Evolutionary conservation across 2,113 vertebrate genomes (phyloP), one percentile per base, ranked within the genome.

Genomic region (Egretta garzetta): DNA sequence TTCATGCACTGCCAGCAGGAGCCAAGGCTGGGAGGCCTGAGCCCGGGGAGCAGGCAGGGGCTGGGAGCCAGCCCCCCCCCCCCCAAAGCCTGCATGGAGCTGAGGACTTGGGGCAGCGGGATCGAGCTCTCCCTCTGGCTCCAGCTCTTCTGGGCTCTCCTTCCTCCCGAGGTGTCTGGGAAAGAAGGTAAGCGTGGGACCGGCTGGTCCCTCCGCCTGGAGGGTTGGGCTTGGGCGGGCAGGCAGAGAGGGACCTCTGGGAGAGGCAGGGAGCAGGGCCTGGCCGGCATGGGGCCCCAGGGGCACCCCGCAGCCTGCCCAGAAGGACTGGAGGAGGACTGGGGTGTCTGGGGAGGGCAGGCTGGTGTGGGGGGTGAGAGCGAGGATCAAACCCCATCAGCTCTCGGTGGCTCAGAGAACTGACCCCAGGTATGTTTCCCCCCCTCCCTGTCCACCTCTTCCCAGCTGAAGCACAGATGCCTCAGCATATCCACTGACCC

Each of bases 121-220:
- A 80, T 74, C 24, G 30, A 76, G 55, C 59, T 93, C 30, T 52
- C 37, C 27, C 59, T 97, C 10, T 12, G 92, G 63, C 52, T 97
- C 30, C 83, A 94, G 28, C 92, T 97, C 63, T 12, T 95, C 14
- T 86, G 94, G 59, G 64, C 75, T 43, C 55, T 90, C 47, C 60
- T 96, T 14, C 64, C 68, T 41, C 8, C 79, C 10, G 23, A 64
- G 72, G 93, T 68, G 70, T 37, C 67, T 17, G 97, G 95, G 14
- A 97, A 97, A 49, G 97, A 97, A 97, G 97, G 97, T 97, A 86
- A 92, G 97, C 5, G 5, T 50, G 75, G 85, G 60, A 59, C 47
- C 37, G 9, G 24, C 74, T 24, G 50, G 43, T 55, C 8, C 41
- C 41, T 50, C 63, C 24, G 64, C 82, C 53, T 8, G 60, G 3